Evolutionary conservation across 2,888 invertebrate genomes (phyloP).

Genomic region (Craniophora ligustri): DNA sequence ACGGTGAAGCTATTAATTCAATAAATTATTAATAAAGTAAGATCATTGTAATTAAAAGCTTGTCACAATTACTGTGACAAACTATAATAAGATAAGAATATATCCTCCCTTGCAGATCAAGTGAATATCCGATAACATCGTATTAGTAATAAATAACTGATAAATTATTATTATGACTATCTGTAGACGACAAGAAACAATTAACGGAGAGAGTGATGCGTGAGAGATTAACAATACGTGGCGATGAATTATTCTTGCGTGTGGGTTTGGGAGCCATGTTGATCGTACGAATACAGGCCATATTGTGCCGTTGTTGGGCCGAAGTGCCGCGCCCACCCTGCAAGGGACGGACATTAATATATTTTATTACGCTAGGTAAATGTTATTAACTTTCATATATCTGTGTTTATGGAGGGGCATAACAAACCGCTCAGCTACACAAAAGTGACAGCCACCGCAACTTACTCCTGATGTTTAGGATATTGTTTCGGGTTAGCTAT

Average conservation of each 20-base stretch:
- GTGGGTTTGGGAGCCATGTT: conserved; percentile 33
- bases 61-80: too few relatives aligned
- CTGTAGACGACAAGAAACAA: conserved; percentile 49
- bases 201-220: conserved; percentile 50
- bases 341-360: conserved; percentile 71
- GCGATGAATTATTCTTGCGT: conserved; percentile 53
- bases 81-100: too few relatives aligned
- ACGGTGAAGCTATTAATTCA: neutral
- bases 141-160: conserved; percentile 52
- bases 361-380: conserved; percentile 71
- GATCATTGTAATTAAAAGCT: too few relatives aligned
- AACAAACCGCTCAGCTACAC: conserved; percentile 43
- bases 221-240: conserved; percentile 54
- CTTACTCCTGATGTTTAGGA: conserved; percentile 48
- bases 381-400: conserved; percentile 75
- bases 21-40: neutral
- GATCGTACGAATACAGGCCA: conserved; percentile 54
- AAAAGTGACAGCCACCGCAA: conserved; percentile 40
- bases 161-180: conserved; percentile 48
- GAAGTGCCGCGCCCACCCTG: conserved; percentile 50
- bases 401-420: conserved; percentile 62
- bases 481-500: conserved; percentile 50
- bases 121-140: conserved; percentile 33
- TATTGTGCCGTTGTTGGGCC: conserved; percentile 39
- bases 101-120: conserved; percentile 18